Base-by-base conservation (phyloP, 2,888 invertebrate genomes). In the Cremastobaeus sp. region DNA sequence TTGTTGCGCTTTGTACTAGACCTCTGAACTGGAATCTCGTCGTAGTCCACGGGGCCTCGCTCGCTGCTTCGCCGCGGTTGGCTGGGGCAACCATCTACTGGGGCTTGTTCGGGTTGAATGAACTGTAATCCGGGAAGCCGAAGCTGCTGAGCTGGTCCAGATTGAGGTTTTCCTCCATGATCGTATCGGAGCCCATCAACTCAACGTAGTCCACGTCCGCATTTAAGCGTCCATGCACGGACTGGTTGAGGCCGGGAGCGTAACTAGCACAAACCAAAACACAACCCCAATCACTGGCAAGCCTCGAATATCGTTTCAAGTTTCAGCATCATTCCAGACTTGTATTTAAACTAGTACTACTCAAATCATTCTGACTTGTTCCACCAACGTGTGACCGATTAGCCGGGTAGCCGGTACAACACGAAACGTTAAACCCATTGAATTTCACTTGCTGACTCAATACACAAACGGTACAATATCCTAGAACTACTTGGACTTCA, bases 201-300 rank as follows among this genome's bases (percentile, higher is more conserved):
- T 86, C 86, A 77, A 81, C 82, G 82, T 87, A 87, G 80, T 87
- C 87, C 86, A 87, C 83, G 74, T 87, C 87, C 74, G 83, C 55
- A 74, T 81, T 85, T 73, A 81, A 79, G 74, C 84, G 83, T 75
- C 84, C 85, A 70, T 83, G 81, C 70, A 80, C 79, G 62, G 85
- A 83, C 77, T 87, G 87, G 83, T 86, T 81, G 79, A 84, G 85
- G 82, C 87, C 87, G 81, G 87, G 86, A 85, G 87, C 86, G 79
- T 87, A 87, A 82, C 87, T 88, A 82, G 76, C 78, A 79, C 83
- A 84, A 82, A 84, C 78, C 80, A 85, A 86, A 86, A 84, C 86
- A 87, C 87, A 87, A 87, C 87, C 79, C 87, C 87, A 87, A 88
- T 88, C 86, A 88, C 86, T 86, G 87, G 87, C 87, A 86, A 83